Base-by-base conservation (phyloP, 2,888 invertebrate genomes). In the Yponomeuta evonymella region DNA sequence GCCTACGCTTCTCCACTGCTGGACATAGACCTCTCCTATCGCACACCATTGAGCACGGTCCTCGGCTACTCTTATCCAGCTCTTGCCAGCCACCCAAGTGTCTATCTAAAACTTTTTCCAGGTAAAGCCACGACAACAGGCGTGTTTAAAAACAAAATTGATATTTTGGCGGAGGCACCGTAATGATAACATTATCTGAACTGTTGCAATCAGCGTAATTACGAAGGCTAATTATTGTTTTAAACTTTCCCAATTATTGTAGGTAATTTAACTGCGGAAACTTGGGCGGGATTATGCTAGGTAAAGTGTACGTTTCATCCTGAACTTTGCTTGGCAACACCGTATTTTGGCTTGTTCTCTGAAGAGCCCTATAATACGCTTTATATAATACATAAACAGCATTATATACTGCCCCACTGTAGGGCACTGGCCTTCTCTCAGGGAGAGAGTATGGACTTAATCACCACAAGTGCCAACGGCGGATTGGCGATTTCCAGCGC, bases 151-250 rank as follows among this genome's bases (percentile, higher is more conserved):
- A 58, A 58, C 5, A 58, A 58, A 58, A 15, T 58, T 12, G 15
- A 58, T 58, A 58, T 58, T 12, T 58, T 58, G 15, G 15, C 15
- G 51, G 51, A 65, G 29, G 12, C 43, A 51, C 15, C 11, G 51
- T 68, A 68, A 68, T 51, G 48, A 12, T 30, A 30, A 29, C 68
- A 51, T 68, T 68, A 68, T 51, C 29, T 51, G 30, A 48, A 51
- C 8, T 10, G 15, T 43, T 48, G 67, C 51, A 68, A 68, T 68
- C 68, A 51, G 48, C 29, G 68, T 68, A 30, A 68, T 67, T 67
- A 36, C 43, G 43, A 3, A 15, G 12, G 48, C 67, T 67, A 67
- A 67, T 67, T 67, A 67, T 67, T 67, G 67, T 67, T 67, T 67
- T 33, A 58, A 67, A 67, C 67, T 67, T 67, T 67, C 12, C 67